These are phyloP conservation scores for Stenolophus ochropezus DNA, from an alignment of 2,888 invertebrate genomes.

Conservation along the genomic window DNA sequence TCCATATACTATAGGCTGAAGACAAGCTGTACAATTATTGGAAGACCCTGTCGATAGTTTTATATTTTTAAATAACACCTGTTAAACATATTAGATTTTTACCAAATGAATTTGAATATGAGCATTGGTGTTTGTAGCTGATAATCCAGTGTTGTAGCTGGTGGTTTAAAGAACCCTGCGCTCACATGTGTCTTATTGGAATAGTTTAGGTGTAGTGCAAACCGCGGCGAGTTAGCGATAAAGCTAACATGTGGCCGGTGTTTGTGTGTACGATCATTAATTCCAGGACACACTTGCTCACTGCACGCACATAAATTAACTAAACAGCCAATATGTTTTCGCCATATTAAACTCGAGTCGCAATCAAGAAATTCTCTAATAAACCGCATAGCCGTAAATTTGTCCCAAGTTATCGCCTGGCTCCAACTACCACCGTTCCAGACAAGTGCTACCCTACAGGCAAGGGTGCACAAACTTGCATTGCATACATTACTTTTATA, in stretches of 20 bases:
- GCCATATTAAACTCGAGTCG: conserved; percentile 59
- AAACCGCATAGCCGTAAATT: conserved; percentile 59
- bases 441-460: conserved; percentile 50
- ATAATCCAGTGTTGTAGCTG: too few relatives aligned
- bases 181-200: conserved; percentile 14
- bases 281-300: conserved; percentile 52
- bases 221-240: conserved; percentile 34
- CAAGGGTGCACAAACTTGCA: conserved; percentile 54
- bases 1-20: too few relatives aligned
- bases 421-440: conserved; percentile 57
- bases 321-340: conserved; percentile 60
- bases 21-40: too few relatives aligned
- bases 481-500: conserved; percentile 41
- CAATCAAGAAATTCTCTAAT: conserved; percentile 60
- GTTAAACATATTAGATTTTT: too few relatives aligned
- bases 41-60: too few relatives aligned
- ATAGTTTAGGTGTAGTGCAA: conserved; percentile 24
- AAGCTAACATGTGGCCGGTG: conserved; percentile 33
- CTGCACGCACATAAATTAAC: conserved; percentile 58
- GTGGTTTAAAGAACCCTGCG: background rate
- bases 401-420: conserved; percentile 57
- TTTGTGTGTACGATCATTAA: conserved; percentile 42
- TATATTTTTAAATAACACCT: too few relatives aligned
- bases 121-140: too few relatives aligned
- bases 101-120: too few relatives aligned